Conservation (phyloP, 2,888 invertebrate genomes). For the Heliconius sara region DNA sequence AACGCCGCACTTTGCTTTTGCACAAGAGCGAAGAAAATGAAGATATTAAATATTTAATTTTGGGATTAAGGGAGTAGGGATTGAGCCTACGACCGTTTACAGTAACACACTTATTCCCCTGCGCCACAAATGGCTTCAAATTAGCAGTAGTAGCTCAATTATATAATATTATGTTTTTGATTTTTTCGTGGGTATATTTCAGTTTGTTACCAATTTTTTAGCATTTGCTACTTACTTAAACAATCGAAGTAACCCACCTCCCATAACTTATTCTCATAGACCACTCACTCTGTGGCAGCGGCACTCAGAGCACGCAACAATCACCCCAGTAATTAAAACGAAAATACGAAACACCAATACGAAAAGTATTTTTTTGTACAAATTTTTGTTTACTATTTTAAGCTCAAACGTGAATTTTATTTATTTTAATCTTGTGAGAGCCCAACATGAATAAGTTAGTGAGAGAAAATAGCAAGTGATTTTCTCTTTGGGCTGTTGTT, state of each 20-base stretch:
- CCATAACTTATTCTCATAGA: background rate
- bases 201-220: no score
- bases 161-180: no score
- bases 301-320: constrained; percentile 41
- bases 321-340: constrained; percentile 45
- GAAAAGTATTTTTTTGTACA: constrained; percentile 40
- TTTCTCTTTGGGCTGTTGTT: no score
- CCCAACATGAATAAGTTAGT: constrained; percentile 8
- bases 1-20: no score
- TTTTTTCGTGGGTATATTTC: no score
- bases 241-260: background rate
- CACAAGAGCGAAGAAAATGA: no score
- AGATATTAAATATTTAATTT: no score
- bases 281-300: constrained; percentile 26
- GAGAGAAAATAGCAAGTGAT: background rate
- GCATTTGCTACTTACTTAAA: background rate
- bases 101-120: no score
- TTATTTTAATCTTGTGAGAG: constrained; percentile 34
- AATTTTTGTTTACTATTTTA: constrained; percentile 35
- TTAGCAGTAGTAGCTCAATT: no score
- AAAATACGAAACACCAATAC: constrained; percentile 45
- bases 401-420: constrained; percentile 30
- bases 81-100: no score
- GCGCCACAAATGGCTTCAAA: no score
- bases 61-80: no score